phyloP scores from a whole-genome alignment of 64 coral and sea anemone genomes.

The Porites lutea region DNA sequence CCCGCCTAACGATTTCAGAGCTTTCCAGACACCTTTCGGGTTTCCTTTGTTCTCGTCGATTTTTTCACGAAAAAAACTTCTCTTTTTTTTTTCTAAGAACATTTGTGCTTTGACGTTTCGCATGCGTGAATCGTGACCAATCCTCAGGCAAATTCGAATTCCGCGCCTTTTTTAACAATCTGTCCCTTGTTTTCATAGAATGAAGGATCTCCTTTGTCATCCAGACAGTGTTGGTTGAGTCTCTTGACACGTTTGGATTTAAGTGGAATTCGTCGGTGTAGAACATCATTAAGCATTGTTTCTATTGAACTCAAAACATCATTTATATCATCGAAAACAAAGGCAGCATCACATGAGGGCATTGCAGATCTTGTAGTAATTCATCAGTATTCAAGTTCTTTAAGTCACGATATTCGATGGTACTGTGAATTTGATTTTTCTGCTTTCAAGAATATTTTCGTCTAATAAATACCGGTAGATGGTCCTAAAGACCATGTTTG shows the following conservation, averaged over 20 bases:
- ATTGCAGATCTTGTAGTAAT: neutral
- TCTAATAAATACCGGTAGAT: slow-evolving; percentile 54
- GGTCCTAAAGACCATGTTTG: slow-evolving; percentile 76
- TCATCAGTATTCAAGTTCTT: too few species aligned
- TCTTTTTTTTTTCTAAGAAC: slow-evolving; percentile 39
- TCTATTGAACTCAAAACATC: neutral
- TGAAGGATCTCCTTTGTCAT: slow-evolving; percentile 34
- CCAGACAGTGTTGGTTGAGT: slow-evolving; percentile 48
- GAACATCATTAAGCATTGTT: slow-evolving; percentile 14
- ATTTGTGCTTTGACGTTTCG: slow-evolving; percentile 54
- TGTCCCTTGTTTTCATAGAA: slow-evolving; percentile 37
- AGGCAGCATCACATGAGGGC: slow-evolving; percentile 53
- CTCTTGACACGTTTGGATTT: slow-evolving; percentile 43
- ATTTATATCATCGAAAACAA: slow-evolving; percentile 21
- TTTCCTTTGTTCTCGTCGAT: slow-evolving; percentile 78
- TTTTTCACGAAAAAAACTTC: slow-evolving; percentile 31
- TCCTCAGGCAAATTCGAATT: slow-evolving; percentile 36
- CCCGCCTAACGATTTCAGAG: slow-evolving; percentile 48
- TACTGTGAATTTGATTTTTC: too few species aligned
- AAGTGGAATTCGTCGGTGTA: slow-evolving; percentile 36
- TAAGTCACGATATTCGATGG: too few species aligned
- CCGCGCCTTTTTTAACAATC: slow-evolving; percentile 40
- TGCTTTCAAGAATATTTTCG: too few species aligned
- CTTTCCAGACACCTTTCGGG: slow-evolving; percentile 62
- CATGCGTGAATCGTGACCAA: slow-evolving; percentile 32